Evolutionary conservation across 2,797 vertebrate species (phyloP), one percentile per base, ranked within the genome.

Genomic region (Sebastes alutus): DNA sequence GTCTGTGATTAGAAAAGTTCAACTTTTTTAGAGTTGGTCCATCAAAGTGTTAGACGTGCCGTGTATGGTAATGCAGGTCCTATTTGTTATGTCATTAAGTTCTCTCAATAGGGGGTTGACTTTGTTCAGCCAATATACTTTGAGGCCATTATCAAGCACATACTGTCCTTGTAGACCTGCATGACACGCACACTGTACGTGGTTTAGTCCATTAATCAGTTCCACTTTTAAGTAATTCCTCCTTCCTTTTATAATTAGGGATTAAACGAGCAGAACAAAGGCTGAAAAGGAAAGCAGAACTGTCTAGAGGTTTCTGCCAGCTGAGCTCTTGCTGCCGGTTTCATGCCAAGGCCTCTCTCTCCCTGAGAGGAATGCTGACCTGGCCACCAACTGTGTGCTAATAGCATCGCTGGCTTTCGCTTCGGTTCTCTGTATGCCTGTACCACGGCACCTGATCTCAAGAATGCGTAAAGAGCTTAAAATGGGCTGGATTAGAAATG

Each of bases 381-480:
- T 79, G 70, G 56, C 77, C 85, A 80, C 75, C 56, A 74, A 74
- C 80, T 59, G 68, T 75, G 74, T 74, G 71, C 63, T 89, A 89
- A 84, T 85, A 80, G 77, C 72, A 75, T 85, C 11, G 14, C 72
- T 73, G 61, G 70, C 80, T 66, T 86, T 74, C 46, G 42, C 68
- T 83, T 77, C 66, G 69, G 32, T 35, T 72, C 72, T 83, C 32
- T 89, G 73, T 87, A 78, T 71, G 82, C 30, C 62, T 72, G 77
- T 75, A 84, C 87, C 76, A 72, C 46, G 63, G 60, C 77, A 79
- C 70, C 75, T 81, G 86, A 89, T 90, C 89, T 78, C 78, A 82
- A 78, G 88, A 93, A 90, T 92, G 75, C 49, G 20, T 84, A 87
- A 93, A 88, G 87, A 87, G 76, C 84, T 94, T 93, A 92, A 81